Evolutionary conservation across 2,888 invertebrate species (phyloP).

Genomic region (Drosophila testacea): DNA sequence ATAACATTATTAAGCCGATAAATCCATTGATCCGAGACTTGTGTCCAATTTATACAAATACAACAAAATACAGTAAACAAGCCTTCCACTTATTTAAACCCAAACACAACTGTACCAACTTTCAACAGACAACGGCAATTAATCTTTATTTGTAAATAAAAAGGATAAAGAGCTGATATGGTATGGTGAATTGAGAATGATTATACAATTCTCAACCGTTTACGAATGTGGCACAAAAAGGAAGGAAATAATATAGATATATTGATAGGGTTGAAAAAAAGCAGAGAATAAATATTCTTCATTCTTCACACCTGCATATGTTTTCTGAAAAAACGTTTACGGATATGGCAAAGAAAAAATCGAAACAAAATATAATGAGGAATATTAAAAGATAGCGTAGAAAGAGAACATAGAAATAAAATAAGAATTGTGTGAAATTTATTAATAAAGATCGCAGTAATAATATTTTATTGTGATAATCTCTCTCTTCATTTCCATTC

Average conservation of each 20-base stretch:
- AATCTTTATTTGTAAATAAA: conserved; percentile 4
- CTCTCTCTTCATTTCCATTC: neutral
- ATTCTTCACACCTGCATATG: no score
- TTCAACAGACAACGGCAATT: conserved; percentile 12
- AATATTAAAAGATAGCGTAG: no score
- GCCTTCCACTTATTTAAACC: neutral
- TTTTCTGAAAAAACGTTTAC: neutral
- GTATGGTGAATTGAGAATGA: neutral
- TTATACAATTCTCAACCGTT: neutral
- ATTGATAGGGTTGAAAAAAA: neutral
- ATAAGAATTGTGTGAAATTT: neutral
- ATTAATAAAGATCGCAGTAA: neutral
- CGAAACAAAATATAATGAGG: no score
- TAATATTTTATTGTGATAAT: neutral
- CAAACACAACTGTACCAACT: conserved; percentile 38
- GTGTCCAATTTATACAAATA: conserved; percentile 5
- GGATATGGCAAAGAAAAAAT: neutral
- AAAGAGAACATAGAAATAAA: neutral
- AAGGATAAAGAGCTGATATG: neutral
- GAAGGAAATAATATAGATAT: neutral
- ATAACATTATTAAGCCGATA: conserved; percentile 39
- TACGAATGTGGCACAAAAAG: neutral
- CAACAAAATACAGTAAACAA: neutral
- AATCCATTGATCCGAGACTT: conserved; percentile 41
- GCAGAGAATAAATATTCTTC: neutral